Percentiles rank a stretch among this genome's conserved stretches.
These are phyloP conservation scores for Eulemur coronatus DNA, from an alignment of 2,797 vertebrate genomes.

Conservation along the genomic window DNA sequence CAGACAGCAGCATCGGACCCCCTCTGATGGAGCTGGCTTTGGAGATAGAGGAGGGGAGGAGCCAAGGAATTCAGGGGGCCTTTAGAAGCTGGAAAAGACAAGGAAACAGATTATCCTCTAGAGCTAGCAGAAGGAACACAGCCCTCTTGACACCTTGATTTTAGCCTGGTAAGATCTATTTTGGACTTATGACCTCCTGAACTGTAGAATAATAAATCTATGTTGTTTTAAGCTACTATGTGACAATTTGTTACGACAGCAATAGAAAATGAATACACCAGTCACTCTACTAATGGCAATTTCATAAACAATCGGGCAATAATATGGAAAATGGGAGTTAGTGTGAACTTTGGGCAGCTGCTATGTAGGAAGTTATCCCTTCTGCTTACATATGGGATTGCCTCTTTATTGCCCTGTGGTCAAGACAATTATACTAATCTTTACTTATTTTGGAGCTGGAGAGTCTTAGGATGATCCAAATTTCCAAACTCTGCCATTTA, in stretches of 20 bases:
- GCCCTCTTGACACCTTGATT: neutral
- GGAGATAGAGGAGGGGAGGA: neutral
- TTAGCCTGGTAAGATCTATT: too few relatives aligned
- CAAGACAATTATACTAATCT: neutral
- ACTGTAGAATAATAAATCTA: too few relatives aligned
- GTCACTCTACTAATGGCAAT: neutral
- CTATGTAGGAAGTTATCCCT: neutral
- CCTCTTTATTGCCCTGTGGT: neutral
- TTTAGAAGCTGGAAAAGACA: neutral
- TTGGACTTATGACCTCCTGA: too few relatives aligned
- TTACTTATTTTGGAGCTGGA: neutral
- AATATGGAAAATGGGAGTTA: neutral
- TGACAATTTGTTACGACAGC: too few relatives aligned
- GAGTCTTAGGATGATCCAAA: neutral
- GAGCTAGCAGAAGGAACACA: neutral
- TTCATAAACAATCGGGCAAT: neutral
- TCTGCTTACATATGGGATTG: neutral
- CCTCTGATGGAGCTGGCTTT: too few relatives aligned
- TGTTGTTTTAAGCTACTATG: too few relatives aligned
- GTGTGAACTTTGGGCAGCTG: neutral
- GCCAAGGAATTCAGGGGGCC: neutral
- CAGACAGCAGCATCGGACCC: neutral
- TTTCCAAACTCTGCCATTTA: neutral
- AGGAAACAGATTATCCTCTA: neutral
- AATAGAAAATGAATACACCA: neutral